Percentiles rank a stretch among this genome's conserved stretches.
Evolutionary conservation across 1,140 invertebrate species (phyloP).

Genomic region (Penaeus indicus): DNA sequence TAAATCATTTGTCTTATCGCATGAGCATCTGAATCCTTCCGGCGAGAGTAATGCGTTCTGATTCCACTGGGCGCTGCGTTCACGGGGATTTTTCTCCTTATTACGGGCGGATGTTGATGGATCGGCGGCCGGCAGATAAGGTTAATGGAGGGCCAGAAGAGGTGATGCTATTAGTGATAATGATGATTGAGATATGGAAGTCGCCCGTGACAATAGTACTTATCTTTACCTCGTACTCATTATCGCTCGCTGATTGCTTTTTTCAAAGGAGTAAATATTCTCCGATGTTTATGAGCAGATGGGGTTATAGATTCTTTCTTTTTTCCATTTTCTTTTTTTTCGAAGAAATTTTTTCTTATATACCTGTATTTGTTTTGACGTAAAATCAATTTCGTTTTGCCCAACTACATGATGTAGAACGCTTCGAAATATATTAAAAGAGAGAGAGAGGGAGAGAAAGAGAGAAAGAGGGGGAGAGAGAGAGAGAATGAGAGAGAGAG

Average conservation of each 20-base stretch:
- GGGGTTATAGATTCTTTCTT: background rate
- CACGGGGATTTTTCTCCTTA: slow-evolving; percentile 3
- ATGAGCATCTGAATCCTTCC: slow-evolving; percentile 59
- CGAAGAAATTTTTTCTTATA: background rate
- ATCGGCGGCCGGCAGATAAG: slow-evolving; percentile 9
- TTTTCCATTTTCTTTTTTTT: background rate
- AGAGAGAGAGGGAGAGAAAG: too few species aligned
- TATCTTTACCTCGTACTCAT: slow-evolving; percentile 1
- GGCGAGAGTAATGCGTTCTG: slow-evolving; percentile 58
- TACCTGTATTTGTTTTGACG: too few species aligned
- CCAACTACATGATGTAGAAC: too few species aligned
- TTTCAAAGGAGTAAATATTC: background rate
- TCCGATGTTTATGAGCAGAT: background rate
- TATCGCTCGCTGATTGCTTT: background rate
- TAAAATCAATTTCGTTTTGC: too few species aligned
- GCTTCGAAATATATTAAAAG: too few species aligned
- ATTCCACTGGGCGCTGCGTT: slow-evolving; percentile 4
- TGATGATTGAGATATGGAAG: slow-evolving; percentile 28
- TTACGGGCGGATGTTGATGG: slow-evolving; percentile 1
- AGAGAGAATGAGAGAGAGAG: slow-evolving; percentile 25
- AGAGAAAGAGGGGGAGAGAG: background rate
- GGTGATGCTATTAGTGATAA: slow-evolving; percentile 24
- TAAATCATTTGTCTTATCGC: slow-evolving; percentile 60
- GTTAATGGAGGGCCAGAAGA: slow-evolving; percentile 3
- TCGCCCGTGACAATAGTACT: background rate